phyloP scores from a whole-genome alignment of 2,888 invertebrate species.

The Torymus auratus region DNA sequence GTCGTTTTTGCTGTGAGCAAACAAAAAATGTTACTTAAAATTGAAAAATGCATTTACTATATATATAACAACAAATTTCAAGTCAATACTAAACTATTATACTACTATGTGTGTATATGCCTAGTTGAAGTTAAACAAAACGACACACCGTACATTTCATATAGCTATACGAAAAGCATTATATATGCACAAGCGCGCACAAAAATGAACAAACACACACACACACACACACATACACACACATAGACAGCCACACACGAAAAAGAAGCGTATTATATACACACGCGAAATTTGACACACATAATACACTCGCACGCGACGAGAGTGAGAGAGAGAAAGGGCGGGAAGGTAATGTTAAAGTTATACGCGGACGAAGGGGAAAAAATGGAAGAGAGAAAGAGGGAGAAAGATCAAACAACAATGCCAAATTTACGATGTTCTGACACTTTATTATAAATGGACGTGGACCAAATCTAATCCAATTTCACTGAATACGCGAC shows the following conservation, averaged over 20 bases:
- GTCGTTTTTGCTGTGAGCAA: too few relatives aligned
- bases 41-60: constrained; percentile 29
- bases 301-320: background rate
- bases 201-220: background rate
- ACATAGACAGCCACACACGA: background rate
- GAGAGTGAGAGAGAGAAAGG: background rate
- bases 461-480: constrained; percentile 58
- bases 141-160: constrained; percentile 33
- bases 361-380: constrained; percentile 15
- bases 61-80: constrained; percentile 42
- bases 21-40: too few relatives aligned
- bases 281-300: background rate
- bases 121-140: constrained; percentile 45
- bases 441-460: constrained; percentile 55
- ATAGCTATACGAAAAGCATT: constrained; percentile 4
- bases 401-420: constrained; percentile 9
- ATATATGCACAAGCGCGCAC: background rate
- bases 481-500: constrained; percentile 46
- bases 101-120: constrained; percentile 43
- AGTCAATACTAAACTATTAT: constrained; percentile 56
- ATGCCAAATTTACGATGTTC: constrained; percentile 57
- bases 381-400: constrained; percentile 1
- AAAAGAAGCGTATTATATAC: too few relatives aligned
- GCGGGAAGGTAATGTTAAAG: constrained; percentile 7
- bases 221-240: too few relatives aligned